These are phyloP conservation scores for Hypomesus transpacificus DNA, from an alignment of 2,113 vertebrate genomes.

Conservation along the genomic window DNA sequence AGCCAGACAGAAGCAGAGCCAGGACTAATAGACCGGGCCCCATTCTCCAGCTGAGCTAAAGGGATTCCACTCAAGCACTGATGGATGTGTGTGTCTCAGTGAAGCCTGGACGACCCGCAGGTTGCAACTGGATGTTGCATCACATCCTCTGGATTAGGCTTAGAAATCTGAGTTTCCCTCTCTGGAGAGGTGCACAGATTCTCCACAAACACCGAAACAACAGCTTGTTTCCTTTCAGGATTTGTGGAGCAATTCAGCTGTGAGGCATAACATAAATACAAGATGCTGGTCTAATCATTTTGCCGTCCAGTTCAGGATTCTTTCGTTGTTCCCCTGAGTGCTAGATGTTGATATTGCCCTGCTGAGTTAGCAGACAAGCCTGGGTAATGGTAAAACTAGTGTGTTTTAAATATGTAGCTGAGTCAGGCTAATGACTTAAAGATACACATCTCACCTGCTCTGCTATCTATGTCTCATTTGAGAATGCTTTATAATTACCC, in stretches of 20 bases:
- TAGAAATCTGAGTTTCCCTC: too few relatives aligned
- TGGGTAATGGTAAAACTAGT: neutral
- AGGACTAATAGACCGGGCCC: slow-evolving; percentile 30
- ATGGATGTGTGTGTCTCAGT: slow-evolving; percentile 34
- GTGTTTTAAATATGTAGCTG: neutral
- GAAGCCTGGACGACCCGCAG: neutral
- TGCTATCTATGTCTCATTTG: neutral
- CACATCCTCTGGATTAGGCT: neutral
- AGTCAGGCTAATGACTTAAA: neutral
- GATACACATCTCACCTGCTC: neutral
- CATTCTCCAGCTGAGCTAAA: slow-evolving; percentile 25
- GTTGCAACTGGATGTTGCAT: neutral
- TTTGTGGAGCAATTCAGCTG: neutral
- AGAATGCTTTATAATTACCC: neutral
- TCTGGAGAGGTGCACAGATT: neutral
- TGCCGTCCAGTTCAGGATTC: too few relatives aligned
- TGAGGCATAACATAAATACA: neutral
- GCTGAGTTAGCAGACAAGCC: slow-evolving; percentile 12
- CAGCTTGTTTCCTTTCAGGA: neutral
- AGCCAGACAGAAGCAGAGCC: slow-evolving; percentile 29
- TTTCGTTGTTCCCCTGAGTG: neutral
- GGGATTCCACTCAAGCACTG: slow-evolving; percentile 26
- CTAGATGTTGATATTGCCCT: neutral
- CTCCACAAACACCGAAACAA: neutral
- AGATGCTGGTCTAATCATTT: slow-evolving; percentile 12